Percentiles rank a stretch among this genome's conserved stretches.
These are phyloP conservation scores for Magallana angulata DNA, from an alignment of 1,140 invertebrate genomes.

Conservation along the genomic window DNA sequence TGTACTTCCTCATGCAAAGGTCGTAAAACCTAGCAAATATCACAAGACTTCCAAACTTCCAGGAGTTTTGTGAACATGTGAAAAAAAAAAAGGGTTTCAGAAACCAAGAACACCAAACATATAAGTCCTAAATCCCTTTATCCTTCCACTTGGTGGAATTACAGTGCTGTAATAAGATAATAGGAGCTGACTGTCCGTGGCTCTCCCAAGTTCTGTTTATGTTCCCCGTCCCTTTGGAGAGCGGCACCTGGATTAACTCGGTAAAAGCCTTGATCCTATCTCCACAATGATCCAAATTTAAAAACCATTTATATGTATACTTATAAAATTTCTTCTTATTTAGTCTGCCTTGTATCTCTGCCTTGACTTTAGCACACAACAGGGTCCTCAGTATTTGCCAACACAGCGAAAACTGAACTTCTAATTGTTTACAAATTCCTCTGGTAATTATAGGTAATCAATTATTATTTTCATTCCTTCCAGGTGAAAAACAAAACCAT, in stretches of 20 bases:
- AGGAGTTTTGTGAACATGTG: no score
- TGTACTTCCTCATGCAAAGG: not conserved
- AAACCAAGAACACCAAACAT: no score
- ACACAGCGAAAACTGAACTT: no score
- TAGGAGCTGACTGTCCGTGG: not conserved
- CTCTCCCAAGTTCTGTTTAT: not conserved
- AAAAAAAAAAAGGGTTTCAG: no score
- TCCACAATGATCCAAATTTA: conserved; percentile 4
- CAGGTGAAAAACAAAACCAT: conserved; percentile 13
- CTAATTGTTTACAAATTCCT: no score
- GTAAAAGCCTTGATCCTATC: not conserved
- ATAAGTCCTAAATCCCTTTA: not conserved
- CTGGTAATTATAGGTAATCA: not conserved
- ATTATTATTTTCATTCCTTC: not conserved
- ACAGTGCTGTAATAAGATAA: not conserved
- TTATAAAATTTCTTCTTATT: conserved; percentile 29
- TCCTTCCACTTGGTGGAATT: conserved; percentile 31
- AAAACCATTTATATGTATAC: conserved; percentile 20
- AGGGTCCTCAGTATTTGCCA: not conserved
- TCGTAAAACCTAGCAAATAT: not conserved
- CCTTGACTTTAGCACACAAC: not conserved
- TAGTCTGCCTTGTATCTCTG: not conserved
- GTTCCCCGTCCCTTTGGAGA: not conserved
- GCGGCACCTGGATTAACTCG: not conserved
- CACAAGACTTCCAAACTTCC: no score